A percentile compares a stretch with the other conserved stretches of the same genome.
These are phyloP conservation scores for Brachionus sp. DNA, from an alignment of 1,140 invertebrate species.

Conservation along the genomic window DNA sequence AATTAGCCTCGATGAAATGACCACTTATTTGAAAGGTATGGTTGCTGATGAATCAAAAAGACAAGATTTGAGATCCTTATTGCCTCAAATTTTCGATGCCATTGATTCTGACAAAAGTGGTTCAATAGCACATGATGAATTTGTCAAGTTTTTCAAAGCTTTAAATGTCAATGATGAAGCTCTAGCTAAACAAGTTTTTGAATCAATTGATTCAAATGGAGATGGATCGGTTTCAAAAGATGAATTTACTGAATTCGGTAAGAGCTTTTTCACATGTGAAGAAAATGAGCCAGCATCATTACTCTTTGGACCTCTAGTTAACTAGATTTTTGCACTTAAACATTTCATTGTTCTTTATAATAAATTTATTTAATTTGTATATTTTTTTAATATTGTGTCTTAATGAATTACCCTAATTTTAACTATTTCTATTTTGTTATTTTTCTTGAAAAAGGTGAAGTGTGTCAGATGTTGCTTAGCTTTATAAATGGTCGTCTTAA, in stretches of 20 bases:
- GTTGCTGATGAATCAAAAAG: not conserved
- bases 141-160: conserved; percentile 28
- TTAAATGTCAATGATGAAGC: conserved; percentile 23
- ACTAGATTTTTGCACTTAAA: conserved; percentile 5
- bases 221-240: not conserved
- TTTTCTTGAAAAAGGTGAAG: too few relatives aligned
- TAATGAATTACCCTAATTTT: too few relatives aligned
- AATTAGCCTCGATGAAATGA: not conserved
- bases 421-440: too few relatives aligned
- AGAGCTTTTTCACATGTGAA: conserved; percentile 15
- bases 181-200: not conserved
- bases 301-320: conserved; percentile 15
- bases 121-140: not conserved
- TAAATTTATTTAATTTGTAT: too few relatives aligned
- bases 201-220: not conserved
- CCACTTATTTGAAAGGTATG: not conserved
- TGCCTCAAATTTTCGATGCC: conserved; percentile 36
- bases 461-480: too few relatives aligned
- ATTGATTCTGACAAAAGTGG: conserved; percentile 28
- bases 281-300: not conserved
- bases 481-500: too few relatives aligned
- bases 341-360: too few relatives aligned
- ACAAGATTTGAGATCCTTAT: not conserved
- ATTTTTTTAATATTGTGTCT: too few relatives aligned
- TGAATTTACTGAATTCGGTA: conserved; percentile 25